Conservation (phyloP, 2,888 invertebrate genomes). For the Taenaris catops region DNA sequence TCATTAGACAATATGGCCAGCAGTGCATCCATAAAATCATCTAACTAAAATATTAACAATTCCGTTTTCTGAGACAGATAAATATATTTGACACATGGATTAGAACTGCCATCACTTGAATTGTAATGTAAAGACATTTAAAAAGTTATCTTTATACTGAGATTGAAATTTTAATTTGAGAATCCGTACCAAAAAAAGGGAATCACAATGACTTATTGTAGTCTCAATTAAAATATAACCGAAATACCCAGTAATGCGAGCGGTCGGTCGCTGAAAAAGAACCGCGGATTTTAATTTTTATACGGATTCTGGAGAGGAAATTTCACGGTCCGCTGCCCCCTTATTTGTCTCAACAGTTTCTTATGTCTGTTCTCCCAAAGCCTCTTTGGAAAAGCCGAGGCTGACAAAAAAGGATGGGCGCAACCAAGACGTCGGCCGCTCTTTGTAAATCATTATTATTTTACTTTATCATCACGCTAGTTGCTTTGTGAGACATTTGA, state of each 20-base stretch:
- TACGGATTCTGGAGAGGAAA: slow-evolving; percentile 41
- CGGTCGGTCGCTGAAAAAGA: slow-evolving; percentile 33
- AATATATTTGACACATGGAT: too few species aligned
- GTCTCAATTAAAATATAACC: slow-evolving; percentile 35
- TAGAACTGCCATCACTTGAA: too few species aligned
- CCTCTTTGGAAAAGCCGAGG: slow-evolving; percentile 39
- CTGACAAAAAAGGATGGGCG: slow-evolving; percentile 35
- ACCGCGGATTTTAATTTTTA: slow-evolving; percentile 51
- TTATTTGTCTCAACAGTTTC: slow-evolving; percentile 50
- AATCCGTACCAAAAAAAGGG: slow-evolving; percentile 18
- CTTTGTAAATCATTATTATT: slow-evolving; percentile 48
- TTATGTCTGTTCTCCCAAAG: slow-evolving; percentile 41
- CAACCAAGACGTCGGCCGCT: slow-evolving; percentile 34
- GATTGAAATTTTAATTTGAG: not conserved
- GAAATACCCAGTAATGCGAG: slow-evolving; percentile 39
- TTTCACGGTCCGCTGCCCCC: slow-evolving; percentile 34
- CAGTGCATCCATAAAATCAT: too few species aligned
- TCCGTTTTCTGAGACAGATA: too few species aligned
- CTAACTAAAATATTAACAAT: too few species aligned
- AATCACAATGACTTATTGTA: slow-evolving; percentile 28
- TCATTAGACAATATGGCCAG: too few species aligned
- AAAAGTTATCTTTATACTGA: too few species aligned
- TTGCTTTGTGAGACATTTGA: slow-evolving; percentile 3
- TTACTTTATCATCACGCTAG: slow-evolving; percentile 24
- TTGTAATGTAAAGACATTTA: too few species aligned